Percentiles rank a stretch among this genome's conserved stretches.
Conservation (phyloP, 2,113 vertebrate species). For the Ceuthmochares aereus region DNA sequence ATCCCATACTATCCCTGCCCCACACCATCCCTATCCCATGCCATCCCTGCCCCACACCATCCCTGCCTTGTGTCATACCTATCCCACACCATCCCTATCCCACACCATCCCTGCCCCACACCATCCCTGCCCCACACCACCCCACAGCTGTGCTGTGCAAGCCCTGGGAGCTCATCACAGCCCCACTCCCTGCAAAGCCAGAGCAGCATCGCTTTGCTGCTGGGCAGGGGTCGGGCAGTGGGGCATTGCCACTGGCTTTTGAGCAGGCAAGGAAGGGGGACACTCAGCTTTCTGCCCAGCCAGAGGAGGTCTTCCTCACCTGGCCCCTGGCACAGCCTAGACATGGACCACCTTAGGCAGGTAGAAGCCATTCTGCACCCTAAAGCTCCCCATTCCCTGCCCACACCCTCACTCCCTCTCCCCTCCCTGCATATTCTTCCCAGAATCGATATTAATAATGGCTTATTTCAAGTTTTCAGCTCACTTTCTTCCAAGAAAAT, state of each 20-base stretch:
- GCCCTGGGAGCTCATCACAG: not conserved
- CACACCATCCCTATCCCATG: not conserved
- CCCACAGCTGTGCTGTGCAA: not conserved
- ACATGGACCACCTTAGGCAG: fast-evolving
- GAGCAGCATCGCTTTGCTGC: fast-evolving
- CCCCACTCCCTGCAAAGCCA: fast-evolving
- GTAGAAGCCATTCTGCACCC: fast-evolving
- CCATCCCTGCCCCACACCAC: too few relatives aligned
- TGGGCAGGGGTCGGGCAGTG: not conserved
- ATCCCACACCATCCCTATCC: too few relatives aligned
- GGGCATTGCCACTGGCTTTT: fast-evolving
- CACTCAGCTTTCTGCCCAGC: not conserved
- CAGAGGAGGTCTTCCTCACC: not conserved
- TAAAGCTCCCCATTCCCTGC: not conserved
- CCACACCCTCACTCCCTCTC: fast-evolving
- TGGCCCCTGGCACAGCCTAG: not conserved
- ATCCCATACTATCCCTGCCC: not conserved
- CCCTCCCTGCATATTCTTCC: not conserved
- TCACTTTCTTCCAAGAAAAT: not conserved
- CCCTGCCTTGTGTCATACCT: too few relatives aligned
- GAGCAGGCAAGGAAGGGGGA: not conserved
- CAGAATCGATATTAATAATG: not conserved
- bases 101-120: not conserved
- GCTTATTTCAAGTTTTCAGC: not conserved
- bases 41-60: too few relatives aligned